These are phyloP conservation scores for Cephus nigrinus DNA, from an alignment of 2,888 invertebrate genomes.

Conservation along the genomic window DNA sequence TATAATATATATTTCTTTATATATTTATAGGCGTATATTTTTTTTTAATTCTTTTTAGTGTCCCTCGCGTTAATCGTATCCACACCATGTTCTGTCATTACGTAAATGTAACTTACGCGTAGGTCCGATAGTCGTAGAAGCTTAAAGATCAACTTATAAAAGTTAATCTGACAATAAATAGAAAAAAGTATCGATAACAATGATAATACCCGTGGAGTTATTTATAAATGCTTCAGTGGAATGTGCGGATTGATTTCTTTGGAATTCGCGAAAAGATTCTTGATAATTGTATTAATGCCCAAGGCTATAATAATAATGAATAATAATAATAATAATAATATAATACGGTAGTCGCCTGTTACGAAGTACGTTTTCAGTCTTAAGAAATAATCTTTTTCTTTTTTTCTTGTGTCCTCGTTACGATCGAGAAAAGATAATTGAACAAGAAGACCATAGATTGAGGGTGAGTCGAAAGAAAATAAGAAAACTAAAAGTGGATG, in stretches of 20 bases:
- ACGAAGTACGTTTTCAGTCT: slow-evolving; percentile 50
- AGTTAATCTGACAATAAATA: background rate
- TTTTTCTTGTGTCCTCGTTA: slow-evolving; percentile 12
- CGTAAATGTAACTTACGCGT: background rate
- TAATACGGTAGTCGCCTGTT: background rate
- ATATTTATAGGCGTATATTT: slow-evolving; percentile 29
- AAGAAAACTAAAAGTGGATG: background rate
- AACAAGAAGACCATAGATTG: background rate
- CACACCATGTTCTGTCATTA: background rate
- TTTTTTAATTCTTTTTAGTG: background rate
- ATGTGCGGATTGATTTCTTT: slow-evolving; percentile 1
- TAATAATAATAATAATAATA: background rate
- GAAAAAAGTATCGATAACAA: background rate
- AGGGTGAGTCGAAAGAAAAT: background rate
- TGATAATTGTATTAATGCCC: background rate
- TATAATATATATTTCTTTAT: slow-evolving; percentile 25
- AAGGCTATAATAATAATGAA: background rate
- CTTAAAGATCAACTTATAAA: background rate
- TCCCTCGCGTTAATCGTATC: background rate
- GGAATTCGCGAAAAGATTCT: background rate
- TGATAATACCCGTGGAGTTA: background rate
- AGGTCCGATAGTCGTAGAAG: background rate
- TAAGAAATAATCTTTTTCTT: slow-evolving; percentile 36
- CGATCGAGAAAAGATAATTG: slow-evolving; percentile 8
- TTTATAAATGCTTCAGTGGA: background rate